Evolutionary conservation across 1,140 invertebrate species (phyloP).

Genomic region (Zaprionus ornatus): DNA sequence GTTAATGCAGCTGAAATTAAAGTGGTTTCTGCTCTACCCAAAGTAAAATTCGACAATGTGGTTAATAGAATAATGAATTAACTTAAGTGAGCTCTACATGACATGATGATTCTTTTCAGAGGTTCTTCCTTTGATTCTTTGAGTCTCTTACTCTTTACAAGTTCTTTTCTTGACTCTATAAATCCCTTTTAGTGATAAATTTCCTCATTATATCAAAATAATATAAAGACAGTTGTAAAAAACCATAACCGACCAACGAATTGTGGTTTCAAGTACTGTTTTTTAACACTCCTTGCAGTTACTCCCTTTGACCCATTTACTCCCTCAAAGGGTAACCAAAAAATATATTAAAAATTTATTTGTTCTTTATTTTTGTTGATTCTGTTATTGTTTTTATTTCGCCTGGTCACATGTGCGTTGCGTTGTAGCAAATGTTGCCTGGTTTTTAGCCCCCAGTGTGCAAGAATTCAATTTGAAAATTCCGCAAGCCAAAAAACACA

Average conservation of each 20-base stretch:
- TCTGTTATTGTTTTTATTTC: constrained; percentile 1
- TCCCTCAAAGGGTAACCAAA: background rate
- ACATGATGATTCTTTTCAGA: no score
- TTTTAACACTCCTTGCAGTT: background rate
- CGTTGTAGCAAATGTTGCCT: constrained; percentile 22
- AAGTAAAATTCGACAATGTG: no score
- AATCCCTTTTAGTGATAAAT: no score
- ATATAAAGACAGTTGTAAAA: no score
- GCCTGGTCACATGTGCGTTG: constrained; percentile 14
- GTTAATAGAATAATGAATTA: no score
- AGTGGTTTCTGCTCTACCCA: no score
- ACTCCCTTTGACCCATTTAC: background rate
- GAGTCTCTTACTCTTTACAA: no score
- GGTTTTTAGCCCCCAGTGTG: constrained; percentile 35
- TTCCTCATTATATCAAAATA: no score
- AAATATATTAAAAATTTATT: constrained; percentile 2
- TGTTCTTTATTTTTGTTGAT: background rate
- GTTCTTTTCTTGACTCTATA: no score
- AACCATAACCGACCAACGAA: no score
- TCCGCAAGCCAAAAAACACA: constrained; percentile 19
- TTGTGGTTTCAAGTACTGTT: background rate
- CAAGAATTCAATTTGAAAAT: constrained; percentile 60
- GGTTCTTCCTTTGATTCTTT: no score
- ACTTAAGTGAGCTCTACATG: no score
- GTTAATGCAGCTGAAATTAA: background rate